Conservation (phyloP, 64 coral and sea anemone species). For the Astreopora myriophthalma region DNA sequence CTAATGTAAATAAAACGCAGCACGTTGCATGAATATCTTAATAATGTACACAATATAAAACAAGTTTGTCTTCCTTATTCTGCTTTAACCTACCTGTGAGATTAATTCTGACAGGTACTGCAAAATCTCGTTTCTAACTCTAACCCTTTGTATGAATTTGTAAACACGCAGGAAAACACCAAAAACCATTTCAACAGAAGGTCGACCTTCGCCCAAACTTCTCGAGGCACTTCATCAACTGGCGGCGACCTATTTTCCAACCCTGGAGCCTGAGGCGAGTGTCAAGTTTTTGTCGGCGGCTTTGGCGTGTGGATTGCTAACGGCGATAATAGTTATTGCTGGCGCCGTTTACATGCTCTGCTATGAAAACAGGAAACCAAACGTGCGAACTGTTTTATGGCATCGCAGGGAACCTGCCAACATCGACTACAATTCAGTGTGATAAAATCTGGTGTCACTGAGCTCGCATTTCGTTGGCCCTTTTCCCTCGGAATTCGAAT, state of each 20-base stretch:
- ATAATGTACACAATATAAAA: too few species aligned
- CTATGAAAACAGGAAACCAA: background rate
- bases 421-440: background rate
- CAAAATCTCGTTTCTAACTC: background rate
- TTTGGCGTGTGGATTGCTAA: background rate
- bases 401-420: background rate
- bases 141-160: too few species aligned
- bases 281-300: background rate
- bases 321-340: background rate
- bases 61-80: too few species aligned
- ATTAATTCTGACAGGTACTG: background rate
- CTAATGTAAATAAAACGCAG: too few species aligned
- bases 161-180: background rate
- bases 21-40: too few species aligned
- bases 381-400: background rate
- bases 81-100: too few species aligned
- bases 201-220: background rate
- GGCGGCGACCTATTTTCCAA: background rate
- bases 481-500: too few species aligned
- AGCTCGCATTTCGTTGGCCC: too few species aligned
- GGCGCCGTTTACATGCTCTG: background rate
- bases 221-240: background rate
- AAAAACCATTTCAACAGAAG: background rate
- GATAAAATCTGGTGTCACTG: background rate
- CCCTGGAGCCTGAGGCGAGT: constrained; percentile 3